Conservation (phyloP, 1,140 invertebrate species). For the Hyphantria cunea region DNA sequence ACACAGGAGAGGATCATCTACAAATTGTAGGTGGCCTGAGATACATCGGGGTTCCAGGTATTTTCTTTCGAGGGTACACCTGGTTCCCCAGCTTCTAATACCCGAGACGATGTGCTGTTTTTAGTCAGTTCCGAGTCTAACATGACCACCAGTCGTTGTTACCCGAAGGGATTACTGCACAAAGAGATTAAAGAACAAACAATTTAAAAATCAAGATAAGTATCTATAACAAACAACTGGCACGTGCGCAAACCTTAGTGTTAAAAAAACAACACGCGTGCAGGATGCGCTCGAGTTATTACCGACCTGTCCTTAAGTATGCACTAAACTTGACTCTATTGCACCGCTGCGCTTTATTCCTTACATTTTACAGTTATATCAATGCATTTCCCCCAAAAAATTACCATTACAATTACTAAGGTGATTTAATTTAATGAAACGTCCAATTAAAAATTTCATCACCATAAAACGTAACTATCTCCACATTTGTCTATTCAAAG, state of each 20-base stretch:
- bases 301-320: constrained; percentile 30
- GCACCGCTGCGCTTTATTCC: neutral
- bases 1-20: no score
- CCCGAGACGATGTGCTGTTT: no score
- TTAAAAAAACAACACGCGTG: constrained; percentile 6
- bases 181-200: no score
- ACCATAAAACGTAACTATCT: constrained; percentile 11
- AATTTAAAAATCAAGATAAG: neutral
- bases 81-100: no score
- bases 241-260: constrained; percentile 7
- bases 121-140: no score
- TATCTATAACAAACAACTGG: constrained; percentile 14
- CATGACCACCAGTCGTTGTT: no score
- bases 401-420: no score
- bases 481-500: constrained; percentile 20
- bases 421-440: constrained; percentile 1
- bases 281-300: constrained; percentile 29
- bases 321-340: constrained; percentile 2
- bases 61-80: no score
- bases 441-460: constrained; percentile 19
- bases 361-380: neutral
- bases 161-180: no score
- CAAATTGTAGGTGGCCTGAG: no score
- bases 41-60: no score
- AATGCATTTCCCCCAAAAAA: neutral